Percentiles rank a stretch among this genome's conserved stretches.
Conservation (phyloP, 2,888 invertebrate species). For the Pristionchus exspectatus region DNA sequence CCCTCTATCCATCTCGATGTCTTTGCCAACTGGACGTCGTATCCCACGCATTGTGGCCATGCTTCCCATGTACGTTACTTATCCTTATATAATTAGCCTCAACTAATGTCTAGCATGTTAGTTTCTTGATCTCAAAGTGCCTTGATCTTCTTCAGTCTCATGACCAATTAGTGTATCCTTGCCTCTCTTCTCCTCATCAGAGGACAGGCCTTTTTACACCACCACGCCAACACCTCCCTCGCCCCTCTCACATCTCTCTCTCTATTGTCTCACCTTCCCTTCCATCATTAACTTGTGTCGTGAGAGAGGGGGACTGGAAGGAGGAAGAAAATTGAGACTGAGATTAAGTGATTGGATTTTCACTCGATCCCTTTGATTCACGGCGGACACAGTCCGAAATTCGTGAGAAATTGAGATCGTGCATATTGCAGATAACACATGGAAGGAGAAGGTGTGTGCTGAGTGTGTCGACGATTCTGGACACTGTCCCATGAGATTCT, state of each 20-base stretch:
- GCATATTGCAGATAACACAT: slow-evolving; percentile 72
- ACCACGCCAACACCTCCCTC: slow-evolving; percentile 29
- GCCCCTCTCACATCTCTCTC: slow-evolving; percentile 1
- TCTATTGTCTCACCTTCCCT: slow-evolving; percentile 43
- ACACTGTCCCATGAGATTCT: slow-evolving; percentile 78
- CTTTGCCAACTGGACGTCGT: slow-evolving; percentile 76
- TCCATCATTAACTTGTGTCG: slow-evolving; percentile 32
- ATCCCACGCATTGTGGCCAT: slow-evolving; percentile 77
- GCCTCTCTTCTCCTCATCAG: slow-evolving; percentile 29
- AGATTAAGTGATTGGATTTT: slow-evolving; percentile 31
- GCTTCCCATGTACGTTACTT: slow-evolving; percentile 76
- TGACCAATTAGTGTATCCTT: slow-evolving; percentile 33
- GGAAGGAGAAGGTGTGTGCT: slow-evolving; percentile 77
- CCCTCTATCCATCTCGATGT: slow-evolving; percentile 70
- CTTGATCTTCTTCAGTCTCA: background rate
- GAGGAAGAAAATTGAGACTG: slow-evolving; percentile 32
- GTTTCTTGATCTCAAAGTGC: background rate
- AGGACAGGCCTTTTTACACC: slow-evolving; percentile 42
- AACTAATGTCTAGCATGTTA: background rate
- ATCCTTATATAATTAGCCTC: background rate
- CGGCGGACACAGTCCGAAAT: background rate
- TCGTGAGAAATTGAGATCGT: background rate
- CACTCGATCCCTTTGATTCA: background rate
- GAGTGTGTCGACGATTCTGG: slow-evolving; percentile 75
- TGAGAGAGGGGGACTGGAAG: slow-evolving; percentile 3